A percentile compares a stretch with the other conserved stretches of the same genome.
Evolutionary conservation across 2,797 vertebrate species (phyloP).

Genomic region (Emys orbicularis): DNA sequence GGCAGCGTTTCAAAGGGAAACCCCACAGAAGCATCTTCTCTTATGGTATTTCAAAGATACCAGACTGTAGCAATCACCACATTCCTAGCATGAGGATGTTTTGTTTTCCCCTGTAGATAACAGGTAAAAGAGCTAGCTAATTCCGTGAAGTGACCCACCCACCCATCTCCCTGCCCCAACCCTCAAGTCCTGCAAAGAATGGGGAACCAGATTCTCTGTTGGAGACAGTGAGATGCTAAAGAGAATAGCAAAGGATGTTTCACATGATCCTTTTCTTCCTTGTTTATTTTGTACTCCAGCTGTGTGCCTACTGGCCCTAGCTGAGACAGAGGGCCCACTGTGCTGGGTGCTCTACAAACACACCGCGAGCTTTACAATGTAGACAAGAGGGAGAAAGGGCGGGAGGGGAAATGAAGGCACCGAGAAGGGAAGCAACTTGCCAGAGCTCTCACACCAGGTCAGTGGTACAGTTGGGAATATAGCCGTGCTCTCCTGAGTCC

Average conservation of each 20-base stretch:
- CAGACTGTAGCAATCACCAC: neutral
- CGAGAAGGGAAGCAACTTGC: neutral
- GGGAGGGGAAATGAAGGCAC: neutral
- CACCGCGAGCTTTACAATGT: too few species aligned
- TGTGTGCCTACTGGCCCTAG: neutral
- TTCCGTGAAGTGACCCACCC: fast-evolving
- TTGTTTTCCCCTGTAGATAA: neutral
- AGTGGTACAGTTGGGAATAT: neutral
- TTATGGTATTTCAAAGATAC: neutral
- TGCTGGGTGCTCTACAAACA: too few species aligned
- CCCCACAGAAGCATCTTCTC: neutral
- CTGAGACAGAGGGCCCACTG: neutral
- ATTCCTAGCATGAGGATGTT: neutral
- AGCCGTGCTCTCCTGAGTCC: neutral
- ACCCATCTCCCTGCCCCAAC: neutral
- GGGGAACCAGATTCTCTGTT: neutral
- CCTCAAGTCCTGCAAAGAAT: neutral
- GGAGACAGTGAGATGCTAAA: neutral
- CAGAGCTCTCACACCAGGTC: neutral
- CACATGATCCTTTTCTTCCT: neutral
- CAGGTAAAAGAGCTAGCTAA: neutral
- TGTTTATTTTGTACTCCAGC: neutral
- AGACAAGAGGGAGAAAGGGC: neutral
- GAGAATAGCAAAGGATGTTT: neutral
- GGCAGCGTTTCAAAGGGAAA: neutral